These are phyloP conservation scores for Pangasianodon gigas DNA, from an alignment of 2,113 vertebrate genomes.

Conservation along the genomic window DNA sequence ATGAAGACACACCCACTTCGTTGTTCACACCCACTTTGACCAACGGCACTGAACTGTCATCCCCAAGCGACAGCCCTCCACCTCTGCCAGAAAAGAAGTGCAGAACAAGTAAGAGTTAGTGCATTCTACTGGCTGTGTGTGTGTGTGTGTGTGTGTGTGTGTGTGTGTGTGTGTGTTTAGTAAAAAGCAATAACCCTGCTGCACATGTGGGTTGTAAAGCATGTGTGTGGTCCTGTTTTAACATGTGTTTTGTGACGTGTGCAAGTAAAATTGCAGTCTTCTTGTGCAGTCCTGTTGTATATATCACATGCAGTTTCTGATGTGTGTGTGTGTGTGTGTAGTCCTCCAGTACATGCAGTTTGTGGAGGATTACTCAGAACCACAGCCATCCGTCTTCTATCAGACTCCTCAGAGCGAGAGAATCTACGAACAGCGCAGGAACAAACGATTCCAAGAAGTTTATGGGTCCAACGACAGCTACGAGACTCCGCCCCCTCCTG, in stretches of 20 bases:
- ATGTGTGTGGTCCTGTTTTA: background rate
- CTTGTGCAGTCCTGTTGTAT: background rate
- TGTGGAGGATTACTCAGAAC: constrained; percentile 97
- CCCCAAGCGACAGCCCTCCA: constrained; percentile 87
- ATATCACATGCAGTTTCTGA: background rate
- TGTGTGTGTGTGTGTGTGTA: constrained; percentile 55
- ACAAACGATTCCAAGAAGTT: constrained; percentile 92
- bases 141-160: constrained; percentile 10
- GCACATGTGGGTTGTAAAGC: background rate
- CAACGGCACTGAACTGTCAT: constrained; percentile 75
- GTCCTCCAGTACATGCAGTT: constrained; percentile 98
- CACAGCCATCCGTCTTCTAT: constrained; percentile 95
- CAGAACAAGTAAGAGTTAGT: constrained; percentile 82
- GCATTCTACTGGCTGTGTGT: background rate
- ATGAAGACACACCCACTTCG: constrained; percentile 81
- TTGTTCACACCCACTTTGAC: constrained; percentile 76
- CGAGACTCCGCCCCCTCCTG: constrained; percentile 86
- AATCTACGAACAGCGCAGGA: constrained; percentile 92
- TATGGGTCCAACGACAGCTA: constrained; percentile 88
- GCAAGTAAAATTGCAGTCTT: background rate
- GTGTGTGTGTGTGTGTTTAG: constrained; percentile 5
- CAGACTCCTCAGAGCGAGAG: constrained; percentile 95
- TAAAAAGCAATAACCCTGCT: background rate
- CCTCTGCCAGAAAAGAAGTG: constrained; percentile 96
- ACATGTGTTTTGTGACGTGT: background rate